Base-by-base conservation (phyloP, 2,797 vertebrate genomes). In the Scolopax bukidnonensis region DNA sequence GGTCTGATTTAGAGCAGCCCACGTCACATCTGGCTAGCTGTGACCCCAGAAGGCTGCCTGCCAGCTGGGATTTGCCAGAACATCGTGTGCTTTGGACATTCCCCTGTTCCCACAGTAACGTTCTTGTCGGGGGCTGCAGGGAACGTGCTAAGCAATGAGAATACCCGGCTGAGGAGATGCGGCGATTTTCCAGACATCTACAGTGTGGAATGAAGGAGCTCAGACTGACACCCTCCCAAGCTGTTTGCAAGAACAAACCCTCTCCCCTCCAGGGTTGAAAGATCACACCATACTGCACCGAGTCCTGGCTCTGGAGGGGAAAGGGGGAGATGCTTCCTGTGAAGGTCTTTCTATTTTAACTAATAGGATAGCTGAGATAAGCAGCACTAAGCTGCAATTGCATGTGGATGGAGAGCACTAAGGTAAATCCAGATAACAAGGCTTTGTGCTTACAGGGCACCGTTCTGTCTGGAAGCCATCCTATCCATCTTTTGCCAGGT, bases 51-150 rank as follows among this genome's bases (percentile, higher is more conserved):
- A 87, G 90, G 90, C 95, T 91, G 89, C 60, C 84, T 93, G 92
- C 95, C 96, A 96, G 95, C 92, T 96, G 95, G 92, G 92, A 92
- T 92, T 93, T 96, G 93, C 93, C 96, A 95, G 95, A 96, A 94
- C 95, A 94, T 83, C 50, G 17, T 96, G 96, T 96, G 95, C 96
- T 96, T 89, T 89, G 95, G 93, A 83, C 89, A 92, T 91, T 96
- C 75, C 92, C 89, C 88, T 70, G 75, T 92, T 96, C 96, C 95
- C 96, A 96, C 96, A 96, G 95, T 50, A 92, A 95, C 4, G 0
- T 64, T 80, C 48, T 18, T 83, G 81, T 77, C 48, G 32, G 92
- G 79, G 88, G 86, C 93, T 93, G 74, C 41, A 63, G 95, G 92
- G 95, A 94, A 95, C 93, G 89, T 89, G 95, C 93, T 77, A 89